phyloP scores from a whole-genome alignment of 35 echinoderm and acorn worm genomes.

The Anneissia japonica region DNA sequence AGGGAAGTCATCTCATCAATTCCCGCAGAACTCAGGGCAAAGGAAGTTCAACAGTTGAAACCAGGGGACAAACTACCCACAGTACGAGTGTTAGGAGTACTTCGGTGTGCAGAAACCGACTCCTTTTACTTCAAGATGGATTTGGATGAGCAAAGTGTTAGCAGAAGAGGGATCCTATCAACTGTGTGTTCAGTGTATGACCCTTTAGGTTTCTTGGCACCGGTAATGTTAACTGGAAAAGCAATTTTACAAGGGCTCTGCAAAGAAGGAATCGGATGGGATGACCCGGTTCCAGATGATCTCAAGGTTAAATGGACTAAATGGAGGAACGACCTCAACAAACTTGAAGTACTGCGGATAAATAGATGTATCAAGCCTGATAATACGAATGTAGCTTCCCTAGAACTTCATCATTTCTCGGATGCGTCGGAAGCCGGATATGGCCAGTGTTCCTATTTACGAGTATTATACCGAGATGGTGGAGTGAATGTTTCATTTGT shows the following conservation, averaged over 20 bases:
- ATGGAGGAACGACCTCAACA: conserved; percentile 38
- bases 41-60: neutral
- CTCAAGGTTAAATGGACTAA: conserved; percentile 27
- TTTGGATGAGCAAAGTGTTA: neutral
- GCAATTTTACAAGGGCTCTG: conserved; percentile 27
- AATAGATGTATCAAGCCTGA: neutral
- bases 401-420: conserved; percentile 40
- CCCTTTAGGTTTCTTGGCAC: neutral
- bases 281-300: conserved; percentile 40
- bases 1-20: conserved; percentile 38
- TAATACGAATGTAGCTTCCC: neutral
- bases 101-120: conserved; percentile 10
- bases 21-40: conserved; percentile 18
- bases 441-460: conserved; percentile 31
- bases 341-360: conserved; percentile 17
- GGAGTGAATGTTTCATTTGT: neutral
- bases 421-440: conserved; percentile 44
- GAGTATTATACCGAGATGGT: neutral
- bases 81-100: conserved; percentile 16
- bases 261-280: conserved; percentile 22
- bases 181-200: neutral
- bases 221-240: neutral
- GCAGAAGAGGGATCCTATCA: neutral
- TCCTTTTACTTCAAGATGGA: neutral
- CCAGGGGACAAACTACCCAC: conserved; percentile 8